phyloP scores from a whole-genome alignment of 2,888 invertebrate genomes.

The Andrena praecox region DNA sequence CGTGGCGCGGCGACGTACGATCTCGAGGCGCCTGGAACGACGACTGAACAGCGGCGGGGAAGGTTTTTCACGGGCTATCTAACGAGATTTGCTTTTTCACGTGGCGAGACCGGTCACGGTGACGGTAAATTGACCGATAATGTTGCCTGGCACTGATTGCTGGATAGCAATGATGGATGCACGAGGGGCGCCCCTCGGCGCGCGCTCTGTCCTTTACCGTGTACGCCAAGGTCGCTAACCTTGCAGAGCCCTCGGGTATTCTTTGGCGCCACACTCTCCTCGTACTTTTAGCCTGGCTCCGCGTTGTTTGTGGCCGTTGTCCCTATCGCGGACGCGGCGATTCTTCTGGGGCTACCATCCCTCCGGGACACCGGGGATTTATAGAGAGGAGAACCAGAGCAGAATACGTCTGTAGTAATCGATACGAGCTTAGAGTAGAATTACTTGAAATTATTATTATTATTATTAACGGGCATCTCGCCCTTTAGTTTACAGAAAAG shows the following conservation, averaged over 20 bases:
- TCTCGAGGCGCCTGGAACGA: background rate
- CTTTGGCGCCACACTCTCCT: constrained; percentile 78
- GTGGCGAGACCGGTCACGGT: constrained; percentile 57
- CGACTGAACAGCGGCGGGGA: constrained; percentile 6
- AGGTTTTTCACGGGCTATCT: constrained; percentile 36
- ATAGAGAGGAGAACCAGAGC: constrained; percentile 6
- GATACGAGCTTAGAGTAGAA: background rate
- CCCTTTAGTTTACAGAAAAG: no score
- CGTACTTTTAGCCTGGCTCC: constrained; percentile 59
- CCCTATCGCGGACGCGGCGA: background rate
- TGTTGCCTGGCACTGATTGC: constrained; percentile 76
- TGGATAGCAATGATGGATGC: constrained; percentile 79
- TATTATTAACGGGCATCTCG: no score
- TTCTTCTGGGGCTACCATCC: background rate
- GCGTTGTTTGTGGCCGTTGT: background rate
- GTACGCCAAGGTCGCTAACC: constrained; percentile 72
- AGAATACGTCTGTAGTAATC: constrained; percentile 22
- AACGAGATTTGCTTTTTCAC: constrained; percentile 64
- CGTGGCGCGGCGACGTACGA: constrained; percentile 5
- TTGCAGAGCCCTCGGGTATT: constrained; percentile 72
- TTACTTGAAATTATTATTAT: no score
- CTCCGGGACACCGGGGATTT: constrained; percentile 21
- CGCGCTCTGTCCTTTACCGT: constrained; percentile 66
- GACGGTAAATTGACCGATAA: constrained; percentile 78
- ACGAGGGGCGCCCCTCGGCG: constrained; percentile 57